Base-by-base conservation (phyloP, 2,888 invertebrate genomes). In the Zygothrica quintamaculata region DNA sequence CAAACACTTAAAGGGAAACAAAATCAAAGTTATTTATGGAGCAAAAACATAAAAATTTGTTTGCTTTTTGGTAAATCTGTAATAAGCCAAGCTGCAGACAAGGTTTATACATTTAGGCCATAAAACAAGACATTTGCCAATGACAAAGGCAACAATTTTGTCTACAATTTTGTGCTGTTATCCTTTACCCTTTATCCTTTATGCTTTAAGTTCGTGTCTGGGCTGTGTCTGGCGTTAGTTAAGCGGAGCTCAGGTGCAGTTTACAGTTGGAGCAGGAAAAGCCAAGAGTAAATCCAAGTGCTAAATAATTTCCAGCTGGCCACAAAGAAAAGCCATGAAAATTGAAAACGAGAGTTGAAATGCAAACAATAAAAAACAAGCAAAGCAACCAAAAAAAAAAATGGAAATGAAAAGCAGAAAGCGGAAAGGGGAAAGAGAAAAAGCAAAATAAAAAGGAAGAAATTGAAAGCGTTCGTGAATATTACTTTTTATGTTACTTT, bases 331-430 rank as follows among this genome's bases (percentile, higher is more conserved):
- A 67, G 59, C 71, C 65, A 64, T 70, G 81, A 68, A 82, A 84
- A 82, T 87, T 80, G 82, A 82, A 82, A 82, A 87, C 42, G 82
- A 86, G 77, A 82, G 82, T 87, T 53, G 37, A 71, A 71, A 73
- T 73, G 74, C 70, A 67, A 70, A 53, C 52, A 73, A 52, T 57
- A 66, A 48, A 12, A 36, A 31, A 42, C 66, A 16, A 18, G 33
- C 9, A 8, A 36, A 13, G n/a, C n/a, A n/a, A 26, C 53, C 55
- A 55, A 61, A 56, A 11, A 15, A 55, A 25, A 26, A 26, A 26
- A 26, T 26, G 29, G 31, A 12, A 9, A 34, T 13, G 25, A n/a
- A n/a, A n/a, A n/a, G n/a, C n/a, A n/a, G 31, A 18, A 15, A 26
- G 40, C 22, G 50, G 25, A 60, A 56, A 55, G 53, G 44, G 46